Evolutionary conservation across 2,888 invertebrate species (phyloP).

Genomic region (Oeneis ivallda): DNA sequence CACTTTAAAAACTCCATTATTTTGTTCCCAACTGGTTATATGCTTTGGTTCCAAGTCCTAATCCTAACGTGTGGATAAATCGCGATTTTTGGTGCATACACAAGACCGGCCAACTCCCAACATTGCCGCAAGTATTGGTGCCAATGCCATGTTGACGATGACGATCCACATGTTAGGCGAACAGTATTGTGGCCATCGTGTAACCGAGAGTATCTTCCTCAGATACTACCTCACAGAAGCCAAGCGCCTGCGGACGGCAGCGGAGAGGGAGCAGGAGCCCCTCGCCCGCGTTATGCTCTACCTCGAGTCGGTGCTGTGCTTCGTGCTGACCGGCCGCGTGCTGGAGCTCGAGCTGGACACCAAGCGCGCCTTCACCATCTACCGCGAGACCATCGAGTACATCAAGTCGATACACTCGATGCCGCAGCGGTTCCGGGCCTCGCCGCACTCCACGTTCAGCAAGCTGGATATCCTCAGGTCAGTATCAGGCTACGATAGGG

Average conservation of each 20-base stretch:
- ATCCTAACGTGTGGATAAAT: too few relatives aligned
- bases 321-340: conserved; percentile 93
- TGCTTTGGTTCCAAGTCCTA: too few relatives aligned
- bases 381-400: conserved; percentile 90
- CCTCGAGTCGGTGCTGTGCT: conserved; percentile 95
- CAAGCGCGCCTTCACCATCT: conserved; percentile 93
- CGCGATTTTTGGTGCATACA: too few relatives aligned
- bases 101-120: too few relatives aligned
- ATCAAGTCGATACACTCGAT: conserved; percentile 77
- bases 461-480: conserved; percentile 74
- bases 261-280: conserved; percentile 91
- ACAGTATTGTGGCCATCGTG: too few relatives aligned
- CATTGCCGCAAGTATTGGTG: too few relatives aligned
- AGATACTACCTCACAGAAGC: conserved; percentile 89
- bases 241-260: conserved; percentile 91
- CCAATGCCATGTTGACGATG: too few relatives aligned
- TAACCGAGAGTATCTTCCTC: too few relatives aligned
- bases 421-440: conserved; percentile 75
- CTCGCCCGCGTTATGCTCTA: conserved; percentile 94
- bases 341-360: conserved; percentile 92
- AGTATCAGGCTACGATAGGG: neutral
- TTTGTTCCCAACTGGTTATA: too few relatives aligned
- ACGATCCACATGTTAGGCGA: too few relatives aligned
- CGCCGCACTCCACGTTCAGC: conserved; percentile 76
- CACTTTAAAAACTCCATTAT: too few relatives aligned